Evolutionary conservation across 2,888 invertebrate species (phyloP), one percentile per base, ranked within the genome.

Genomic region (Leptinotarsa haldemani): DNA sequence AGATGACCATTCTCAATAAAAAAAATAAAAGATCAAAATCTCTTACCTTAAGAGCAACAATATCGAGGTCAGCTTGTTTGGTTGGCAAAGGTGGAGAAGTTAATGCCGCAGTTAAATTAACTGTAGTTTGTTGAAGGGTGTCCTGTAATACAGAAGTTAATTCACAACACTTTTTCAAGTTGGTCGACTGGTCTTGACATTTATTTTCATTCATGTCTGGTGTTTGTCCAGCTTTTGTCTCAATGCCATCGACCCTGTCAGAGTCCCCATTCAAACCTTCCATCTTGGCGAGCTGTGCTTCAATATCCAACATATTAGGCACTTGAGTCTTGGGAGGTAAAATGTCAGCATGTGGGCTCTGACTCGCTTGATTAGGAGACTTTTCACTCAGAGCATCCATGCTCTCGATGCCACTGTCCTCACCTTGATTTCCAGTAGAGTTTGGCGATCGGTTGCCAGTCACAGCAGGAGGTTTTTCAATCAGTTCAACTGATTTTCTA

Each of bases 371-470:
- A 74, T 83, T 83, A 16, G 83, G 83, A 30, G 81, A 95, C 85
- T 96, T 96, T 86, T 97, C 96, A 22, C 96, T 96, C n/a, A 96
- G 88, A 2, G 96, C 96, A 85, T 97, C 96, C 96, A 96, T 96
- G 52, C 95, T 95, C 86, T 96, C 96, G 72, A 96, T 96, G 18
- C 96, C 96, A 72, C 96, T 96, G 87, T 96, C 96, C 85, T 96
- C 96, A 63, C 95, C 95, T 82, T 93, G 93, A 5, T 83, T 84
- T 40, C 84, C 84, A 4, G 87, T 87, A 20, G 86, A 86, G 77
- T 85, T 87, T 16, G 87, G 87, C n/a, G 88, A 87, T 40, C 88
- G 82, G 18, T 83, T 74, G 20, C 81, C 82, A 1, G 75, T 76
- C n/a, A 77, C 79, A 12, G 76, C 74, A 47, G 76, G 61, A 5